Evolutionary conservation across 2,888 invertebrate genomes (phyloP), one percentile per base, ranked within the genome.

Genomic region (Orchesella flavescens): DNA sequence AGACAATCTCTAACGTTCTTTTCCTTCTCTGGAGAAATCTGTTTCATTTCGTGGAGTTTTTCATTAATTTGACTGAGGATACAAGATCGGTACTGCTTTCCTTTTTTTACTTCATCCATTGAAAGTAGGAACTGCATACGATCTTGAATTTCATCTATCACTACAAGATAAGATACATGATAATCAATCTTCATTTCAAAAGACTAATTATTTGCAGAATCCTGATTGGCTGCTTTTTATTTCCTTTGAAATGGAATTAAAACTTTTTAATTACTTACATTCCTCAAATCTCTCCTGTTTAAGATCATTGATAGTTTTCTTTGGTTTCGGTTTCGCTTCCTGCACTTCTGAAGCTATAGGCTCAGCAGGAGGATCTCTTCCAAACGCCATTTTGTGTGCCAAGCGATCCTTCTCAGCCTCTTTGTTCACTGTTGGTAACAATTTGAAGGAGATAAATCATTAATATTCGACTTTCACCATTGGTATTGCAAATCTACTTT

Each of bases 301-400:
- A n/a, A 85, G 49, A 0, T 73, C 66, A n/a, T 80, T 83, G 1
- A 72, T 43, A 21, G 74, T 49, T 63, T 78, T 76, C 10, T 68
- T 72, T 71, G 5, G 66, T 65, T 49, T 15, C 19, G 4, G n/a
- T 7, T 21, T 65, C 44, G n/a, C n/a, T 3, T 12, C 13, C n/a
- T 49, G 44, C 44, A 44, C 12, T 13, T 34, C 43, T 34, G 15
- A n/a, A 12, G 21, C 17, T 24, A n/a, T 57, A 7, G 83, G 46
- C 24, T 83, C 82, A 1, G n/a, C 19, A 17, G 75, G 74, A 17
- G 75, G 74, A 34, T 85, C 80, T n/a, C 59, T 86, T 15, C 87
- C 87, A 46, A 71, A 86, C 1, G 85, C 86, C 87, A 87, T 86
- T 65, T 76, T 81, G 46, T 87, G 80, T 4, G 86, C 86, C 5